These are phyloP conservation scores for Silurus glanis DNA, from an alignment of 2,113 vertebrate species.

Conservation along the genomic window DNA sequence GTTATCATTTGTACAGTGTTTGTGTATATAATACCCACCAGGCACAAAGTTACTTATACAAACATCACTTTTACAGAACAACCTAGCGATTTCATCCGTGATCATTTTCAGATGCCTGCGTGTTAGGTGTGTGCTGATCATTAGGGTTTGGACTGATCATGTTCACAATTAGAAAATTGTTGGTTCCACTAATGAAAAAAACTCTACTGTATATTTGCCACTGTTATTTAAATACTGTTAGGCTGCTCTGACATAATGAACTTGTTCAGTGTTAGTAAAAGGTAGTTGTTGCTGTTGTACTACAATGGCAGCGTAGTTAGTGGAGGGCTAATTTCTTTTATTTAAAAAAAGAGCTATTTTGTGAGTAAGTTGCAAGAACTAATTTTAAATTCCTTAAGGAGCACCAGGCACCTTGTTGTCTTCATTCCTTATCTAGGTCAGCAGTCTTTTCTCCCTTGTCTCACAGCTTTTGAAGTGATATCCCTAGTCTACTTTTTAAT, in stretches of 20 bases:
- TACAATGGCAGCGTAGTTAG: no score
- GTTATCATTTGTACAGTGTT: background rate
- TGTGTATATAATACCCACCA: background rate
- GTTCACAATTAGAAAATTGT: background rate
- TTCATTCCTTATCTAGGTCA: constrained; percentile 32
- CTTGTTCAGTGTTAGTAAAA: background rate
- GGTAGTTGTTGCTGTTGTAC: background rate
- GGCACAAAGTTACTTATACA: background rate
- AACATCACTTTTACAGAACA: background rate
- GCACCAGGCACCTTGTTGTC: constrained; percentile 19
- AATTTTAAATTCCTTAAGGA: background rate
- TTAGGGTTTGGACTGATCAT: background rate
- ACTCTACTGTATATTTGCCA: background rate
- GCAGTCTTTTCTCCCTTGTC: background rate
- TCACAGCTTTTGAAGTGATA: constrained; percentile 30
- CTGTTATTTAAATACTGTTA: background rate
- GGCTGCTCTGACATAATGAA: background rate
- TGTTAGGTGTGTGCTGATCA: background rate
- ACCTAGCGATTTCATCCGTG: background rate
- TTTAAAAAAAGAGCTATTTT: background rate
- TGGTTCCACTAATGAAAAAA: background rate
- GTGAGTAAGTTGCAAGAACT: background rate
- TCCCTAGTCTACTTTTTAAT: constrained; percentile 27
- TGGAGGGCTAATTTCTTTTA: background rate
- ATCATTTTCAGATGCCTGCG: background rate